Evolutionary conservation across 2,113 vertebrate genomes (phyloP).

Genomic region (Marmota monax): DNA sequence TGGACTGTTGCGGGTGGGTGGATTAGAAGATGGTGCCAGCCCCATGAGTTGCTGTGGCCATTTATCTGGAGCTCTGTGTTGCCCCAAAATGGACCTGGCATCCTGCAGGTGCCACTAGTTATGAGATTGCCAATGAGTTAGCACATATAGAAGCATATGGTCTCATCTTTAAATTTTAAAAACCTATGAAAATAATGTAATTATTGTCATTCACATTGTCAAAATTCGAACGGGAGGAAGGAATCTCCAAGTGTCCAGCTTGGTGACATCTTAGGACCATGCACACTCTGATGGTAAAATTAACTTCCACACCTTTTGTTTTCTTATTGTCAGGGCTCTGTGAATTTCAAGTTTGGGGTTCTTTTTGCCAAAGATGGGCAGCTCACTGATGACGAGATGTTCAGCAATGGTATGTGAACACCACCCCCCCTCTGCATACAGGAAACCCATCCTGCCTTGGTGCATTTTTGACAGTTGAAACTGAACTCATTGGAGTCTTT

Average conservation of each 20-base stretch:
- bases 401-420: slow-evolving; percentile 95
- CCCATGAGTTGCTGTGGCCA: neutral
- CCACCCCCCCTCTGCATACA: neutral
- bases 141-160: neutral
- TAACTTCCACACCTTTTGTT: neutral
- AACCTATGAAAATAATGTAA: neutral
- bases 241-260: neutral
- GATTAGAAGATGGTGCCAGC: neutral
- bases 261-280: neutral
- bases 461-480: neutral
- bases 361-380: slow-evolving; percentile 99
- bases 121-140: neutral
- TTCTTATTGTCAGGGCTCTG: slow-evolving; percentile 92
- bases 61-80: neutral
- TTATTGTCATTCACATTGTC: neutral
- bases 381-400: slow-evolving; percentile 99
- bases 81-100: neutral
- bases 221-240: neutral
- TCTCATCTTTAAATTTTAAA: neutral
- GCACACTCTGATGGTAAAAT: neutral
- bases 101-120: neutral
- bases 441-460: neutral
- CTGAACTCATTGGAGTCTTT: neutral
- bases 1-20: neutral
- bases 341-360: slow-evolving; percentile 99